These are phyloP conservation scores for Epizoanthus stellaris DNA, from an alignment of 92 coral and sea anemone genomes.

Conservation along the genomic window DNA sequence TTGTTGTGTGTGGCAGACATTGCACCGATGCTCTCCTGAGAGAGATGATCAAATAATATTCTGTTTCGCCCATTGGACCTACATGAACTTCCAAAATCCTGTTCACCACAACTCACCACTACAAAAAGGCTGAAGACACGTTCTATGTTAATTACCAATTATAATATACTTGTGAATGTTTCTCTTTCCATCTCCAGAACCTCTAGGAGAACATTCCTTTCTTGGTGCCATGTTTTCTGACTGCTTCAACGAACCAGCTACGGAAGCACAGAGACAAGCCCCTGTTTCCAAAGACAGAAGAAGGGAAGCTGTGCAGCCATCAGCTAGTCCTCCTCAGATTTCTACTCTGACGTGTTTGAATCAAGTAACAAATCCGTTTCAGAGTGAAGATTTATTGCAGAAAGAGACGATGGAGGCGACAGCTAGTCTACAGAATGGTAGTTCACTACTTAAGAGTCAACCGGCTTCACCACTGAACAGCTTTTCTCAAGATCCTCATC, in stretches of 20 bases:
- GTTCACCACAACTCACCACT: too few relatives aligned
- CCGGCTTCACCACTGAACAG: too few relatives aligned
- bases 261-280: background rate
- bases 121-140: too few relatives aligned
- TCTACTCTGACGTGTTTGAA: background rate
- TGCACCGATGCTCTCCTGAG: too few relatives aligned
- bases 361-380: background rate
- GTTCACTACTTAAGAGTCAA: background rate
- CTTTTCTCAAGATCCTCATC: too few relatives aligned
- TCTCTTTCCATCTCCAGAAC: conserved; percentile 21
- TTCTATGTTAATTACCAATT: too few relatives aligned
- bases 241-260: conserved; percentile 27
- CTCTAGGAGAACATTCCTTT: conserved; percentile 31
- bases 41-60: too few relatives aligned
- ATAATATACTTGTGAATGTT: too few relatives aligned
- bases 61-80: too few relatives aligned
- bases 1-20: too few relatives aligned
- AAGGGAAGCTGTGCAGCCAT: background rate
- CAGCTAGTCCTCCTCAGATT: background rate
- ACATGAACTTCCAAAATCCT: too few relatives aligned
- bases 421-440: background rate
- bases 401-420: background rate
- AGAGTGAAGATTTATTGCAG: background rate
- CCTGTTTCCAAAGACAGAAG: background rate
- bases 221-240: conserved; percentile 30